These are phyloP conservation scores for Erinaceus europaeus DNA, from an alignment of 2,113 vertebrate genomes.

Conservation along the genomic window DNA sequence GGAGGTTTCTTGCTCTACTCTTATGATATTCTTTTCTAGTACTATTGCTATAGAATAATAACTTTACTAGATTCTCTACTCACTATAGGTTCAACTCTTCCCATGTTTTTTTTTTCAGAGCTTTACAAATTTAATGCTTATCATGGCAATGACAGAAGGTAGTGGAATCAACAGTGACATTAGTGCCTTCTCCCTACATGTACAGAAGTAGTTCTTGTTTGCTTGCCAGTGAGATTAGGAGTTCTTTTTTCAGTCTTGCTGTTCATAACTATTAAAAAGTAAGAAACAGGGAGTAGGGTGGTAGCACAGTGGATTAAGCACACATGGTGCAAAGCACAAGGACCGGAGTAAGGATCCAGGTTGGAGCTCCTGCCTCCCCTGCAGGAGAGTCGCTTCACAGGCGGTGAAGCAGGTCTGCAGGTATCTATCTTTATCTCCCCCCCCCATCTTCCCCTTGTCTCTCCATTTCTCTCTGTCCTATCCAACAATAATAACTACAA, in stretches of 20 bases:
- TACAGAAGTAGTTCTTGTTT: not conserved
- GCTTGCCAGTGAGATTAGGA: not conserved
- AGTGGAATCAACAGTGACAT: not conserved
- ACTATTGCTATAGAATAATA: not conserved
- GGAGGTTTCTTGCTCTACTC: not conserved
- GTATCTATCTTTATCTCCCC: too few species aligned
- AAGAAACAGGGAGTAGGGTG: too few species aligned
- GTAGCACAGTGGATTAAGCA: too few species aligned
- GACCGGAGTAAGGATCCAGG: too few species aligned
- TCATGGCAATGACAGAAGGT: not conserved
- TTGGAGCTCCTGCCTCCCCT: too few species aligned
- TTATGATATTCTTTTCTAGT: not conserved
- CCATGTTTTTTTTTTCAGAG: constrained; percentile 2
- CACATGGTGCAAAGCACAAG: too few species aligned
- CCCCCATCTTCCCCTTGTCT: too few species aligned
- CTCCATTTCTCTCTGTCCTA: too few species aligned
- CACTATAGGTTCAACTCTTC: not conserved
- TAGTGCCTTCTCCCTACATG: not conserved
- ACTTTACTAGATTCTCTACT: not conserved
- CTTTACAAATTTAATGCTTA: not conserved
- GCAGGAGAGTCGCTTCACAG: too few species aligned
- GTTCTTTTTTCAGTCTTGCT: constrained; percentile 21
- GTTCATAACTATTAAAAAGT: constrained; percentile 9
- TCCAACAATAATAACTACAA: too few species aligned
- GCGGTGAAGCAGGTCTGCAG: too few species aligned